Percentiles rank a stretch among this genome's conserved stretches.
These are phyloP conservation scores for Phenganax marumi DNA, from an alignment of 92 coral and sea anemone species.

Conservation along the genomic window DNA sequence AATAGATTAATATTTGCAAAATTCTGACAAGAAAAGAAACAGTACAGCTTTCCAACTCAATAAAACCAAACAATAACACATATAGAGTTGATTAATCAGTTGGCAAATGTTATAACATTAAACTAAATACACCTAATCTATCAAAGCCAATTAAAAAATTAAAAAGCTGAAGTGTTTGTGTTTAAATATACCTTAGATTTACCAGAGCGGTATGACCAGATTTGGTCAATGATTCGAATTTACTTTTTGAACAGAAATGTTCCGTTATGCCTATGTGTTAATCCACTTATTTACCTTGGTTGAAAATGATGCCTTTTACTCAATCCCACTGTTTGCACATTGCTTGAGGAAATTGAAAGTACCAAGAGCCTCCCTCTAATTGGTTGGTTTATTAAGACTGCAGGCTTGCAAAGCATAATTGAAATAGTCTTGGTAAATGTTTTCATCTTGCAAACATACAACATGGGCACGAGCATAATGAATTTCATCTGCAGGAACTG, in stretches of 20 bases:
- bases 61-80: too few species aligned
- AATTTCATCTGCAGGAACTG: slow-evolving; percentile 60
- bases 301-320: background rate
- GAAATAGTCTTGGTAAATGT: slow-evolving; percentile 60
- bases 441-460: slow-evolving; percentile 45
- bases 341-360: slow-evolving; percentile 50
- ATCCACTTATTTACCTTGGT: background rate
- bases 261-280: background rate
- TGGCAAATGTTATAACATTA: too few species aligned
- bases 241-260: background rate
- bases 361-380: slow-evolving; percentile 58
- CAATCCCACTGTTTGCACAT: slow-evolving; percentile 46
- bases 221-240: too few species aligned
- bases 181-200: too few species aligned
- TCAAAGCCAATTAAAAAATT: slow-evolving; percentile 5
- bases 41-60: too few species aligned
- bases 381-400: slow-evolving; percentile 44
- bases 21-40: too few species aligned
- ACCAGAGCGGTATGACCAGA: too few species aligned
- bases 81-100: too few species aligned
- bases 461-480: slow-evolving; percentile 55
- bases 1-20: too few species aligned
- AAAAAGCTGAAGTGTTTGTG: too few species aligned
- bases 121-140: too few species aligned
- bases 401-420: slow-evolving; percentile 49